Evolutionary conservation across 2,888 invertebrate species (phyloP), one percentile per base, ranked within the genome.

Genomic region (Branchipolynoe longqiensis): DNA sequence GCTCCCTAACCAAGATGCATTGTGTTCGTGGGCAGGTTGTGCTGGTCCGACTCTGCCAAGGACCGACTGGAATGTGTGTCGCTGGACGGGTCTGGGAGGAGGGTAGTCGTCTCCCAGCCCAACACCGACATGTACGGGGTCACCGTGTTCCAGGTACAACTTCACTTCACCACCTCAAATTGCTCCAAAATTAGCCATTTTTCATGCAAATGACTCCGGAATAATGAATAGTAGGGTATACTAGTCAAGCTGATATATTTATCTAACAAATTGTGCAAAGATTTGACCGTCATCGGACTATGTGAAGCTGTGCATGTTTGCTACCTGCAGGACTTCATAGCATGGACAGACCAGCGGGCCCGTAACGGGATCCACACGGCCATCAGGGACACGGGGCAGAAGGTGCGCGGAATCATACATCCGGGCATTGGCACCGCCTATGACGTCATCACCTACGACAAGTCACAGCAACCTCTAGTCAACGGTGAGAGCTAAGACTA

Each of bases 291-390:
- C 18, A 12, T 48, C 18, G 48, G 8, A n/a, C n/a, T n/a, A n/a
- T n/a, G n/a, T n/a, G n/a, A 12, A 48, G 48, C 18, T 8, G 48
- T 18, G 48, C 8, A 48, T 48, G 8, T 48, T 18, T 48, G 18
- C 8, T 18, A 18, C 18, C 69, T 84, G 4, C 84, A 92, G 92
- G 92, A 92, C 85, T 92, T 90, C 84, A 59, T 92, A n/a, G 83
- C 92, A 54, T 92, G 92, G 92, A 92, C 92, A 14, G 92, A 92
- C 85, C 58, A 40, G 3, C 88, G 88, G 4, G 88, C 90, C 25
- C 88, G 89, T 87, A 92, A 92, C 84, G 92, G 92, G 0, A 89
- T 92, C 6, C 92, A 92, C 85, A 90, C 90, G 0, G 92, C 91
- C 12, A 87, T 91, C 6, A 62, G 91, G n/a, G 90, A 91, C 69